Percentiles rank a stretch among this genome's conserved stretches.
Conservation (phyloP, 2,888 invertebrate species). For the Girardia tigrina region DNA sequence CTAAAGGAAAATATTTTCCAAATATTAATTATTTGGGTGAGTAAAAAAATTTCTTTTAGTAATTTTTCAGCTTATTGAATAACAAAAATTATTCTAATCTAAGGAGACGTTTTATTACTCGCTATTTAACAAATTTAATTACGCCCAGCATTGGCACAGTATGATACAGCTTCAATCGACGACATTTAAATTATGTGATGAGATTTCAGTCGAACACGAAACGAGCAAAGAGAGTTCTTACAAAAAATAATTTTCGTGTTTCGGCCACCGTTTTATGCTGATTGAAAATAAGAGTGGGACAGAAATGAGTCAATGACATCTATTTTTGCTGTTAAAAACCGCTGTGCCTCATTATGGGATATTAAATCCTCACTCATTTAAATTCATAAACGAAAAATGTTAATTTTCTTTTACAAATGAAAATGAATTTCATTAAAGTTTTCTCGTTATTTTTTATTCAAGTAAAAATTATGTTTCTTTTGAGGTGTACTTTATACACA, state of each 20-base stretch:
- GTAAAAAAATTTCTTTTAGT: no score
- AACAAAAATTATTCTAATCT: conserved; percentile 8
- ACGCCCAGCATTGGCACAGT: conserved; percentile 9
- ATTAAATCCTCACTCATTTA: no score
- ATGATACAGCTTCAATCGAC: not conserved
- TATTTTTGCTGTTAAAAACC: not conserved
- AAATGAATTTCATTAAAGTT: no score
- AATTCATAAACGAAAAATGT: no score
- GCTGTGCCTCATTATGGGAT: not conserved
- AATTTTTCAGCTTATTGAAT: not conserved
- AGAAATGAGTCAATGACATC: not conserved
- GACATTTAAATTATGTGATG: conserved; percentile 13
- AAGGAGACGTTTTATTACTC: conserved; percentile 12
- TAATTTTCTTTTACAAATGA: no score
- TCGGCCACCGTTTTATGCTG: not conserved
- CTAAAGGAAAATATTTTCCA: no score
- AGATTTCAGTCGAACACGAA: not conserved
- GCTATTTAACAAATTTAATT: conserved; percentile 23
- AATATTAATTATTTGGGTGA: no score
- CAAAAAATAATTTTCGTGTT: conserved; percentile 1
- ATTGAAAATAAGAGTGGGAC: conserved; percentile 19
- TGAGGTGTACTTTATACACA: no score
- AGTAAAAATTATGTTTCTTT: no score
- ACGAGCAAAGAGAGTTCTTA: not conserved
- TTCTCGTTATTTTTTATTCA: no score